Conservation (phyloP, 2,797 vertebrate genomes). For the Gadopsis bispinosus region DNA sequence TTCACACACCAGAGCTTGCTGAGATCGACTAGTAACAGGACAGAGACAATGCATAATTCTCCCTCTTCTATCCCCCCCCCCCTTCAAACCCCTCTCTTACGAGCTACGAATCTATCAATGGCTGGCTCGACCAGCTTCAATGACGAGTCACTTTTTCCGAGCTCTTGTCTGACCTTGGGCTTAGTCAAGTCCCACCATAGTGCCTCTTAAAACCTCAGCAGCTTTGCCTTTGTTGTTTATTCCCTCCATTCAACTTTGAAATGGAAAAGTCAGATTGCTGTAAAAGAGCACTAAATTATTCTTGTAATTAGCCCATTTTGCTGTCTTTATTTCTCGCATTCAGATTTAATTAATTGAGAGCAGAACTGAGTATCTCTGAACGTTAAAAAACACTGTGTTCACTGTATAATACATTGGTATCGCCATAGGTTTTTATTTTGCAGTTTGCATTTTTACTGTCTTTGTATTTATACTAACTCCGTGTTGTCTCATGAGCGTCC, state of each 20-base stretch:
- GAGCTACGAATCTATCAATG: slow-evolving; percentile 59
- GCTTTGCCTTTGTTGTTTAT: slow-evolving; percentile 12
- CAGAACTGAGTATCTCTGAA: not conserved
- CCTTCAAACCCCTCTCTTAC: slow-evolving; percentile 1
- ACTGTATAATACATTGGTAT: not conserved
- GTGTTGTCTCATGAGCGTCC: not conserved
- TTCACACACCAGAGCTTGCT: slow-evolving; percentile 60
- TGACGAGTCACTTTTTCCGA: slow-evolving; percentile 68
- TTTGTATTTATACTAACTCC: not conserved
- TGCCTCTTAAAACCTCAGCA: slow-evolving; percentile 35
- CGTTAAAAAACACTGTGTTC: not conserved
- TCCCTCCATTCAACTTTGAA: slow-evolving; percentile 3
- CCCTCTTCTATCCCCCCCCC: not conserved
- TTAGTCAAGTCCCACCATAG: slow-evolving; percentile 33
- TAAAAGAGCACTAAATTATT: not conserved
- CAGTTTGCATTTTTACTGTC: not conserved
- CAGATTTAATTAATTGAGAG: not conserved
- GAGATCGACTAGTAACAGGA: slow-evolving; percentile 32
- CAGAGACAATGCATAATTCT: slow-evolving; percentile 44
- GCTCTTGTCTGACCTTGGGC: slow-evolving; percentile 21
- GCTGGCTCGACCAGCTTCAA: slow-evolving; percentile 49
- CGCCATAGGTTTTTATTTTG: not conserved
- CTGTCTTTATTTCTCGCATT: not conserved
- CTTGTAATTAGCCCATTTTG: not conserved
- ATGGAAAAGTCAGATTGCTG: slow-evolving; percentile 7